Evolutionary conservation across 1,140 invertebrate genomes (phyloP), one percentile per base, ranked within the genome.

Genomic region (Littorina saxatilis): DNA sequence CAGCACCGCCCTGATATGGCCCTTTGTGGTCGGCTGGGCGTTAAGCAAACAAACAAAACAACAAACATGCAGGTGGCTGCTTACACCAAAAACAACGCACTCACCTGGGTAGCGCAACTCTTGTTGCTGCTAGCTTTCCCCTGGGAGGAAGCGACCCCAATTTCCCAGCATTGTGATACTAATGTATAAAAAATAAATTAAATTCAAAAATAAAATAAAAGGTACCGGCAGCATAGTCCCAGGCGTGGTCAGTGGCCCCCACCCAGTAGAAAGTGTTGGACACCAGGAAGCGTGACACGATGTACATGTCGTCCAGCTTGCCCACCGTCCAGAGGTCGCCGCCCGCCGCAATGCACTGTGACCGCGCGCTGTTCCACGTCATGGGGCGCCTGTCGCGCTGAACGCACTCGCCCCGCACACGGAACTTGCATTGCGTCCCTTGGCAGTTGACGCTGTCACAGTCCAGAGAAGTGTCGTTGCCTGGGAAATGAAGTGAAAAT

Each of bases 321-420:
- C 32, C 75, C 43, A 78, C 43, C 17, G 47, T 40, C 66, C 76
- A 68, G 2, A 82, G 55, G 75, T 82, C 81, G n/a, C 81, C 81
- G 0, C 81, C 81, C 23, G 29, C 7, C 20, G 40, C 37, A 2
- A 55, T 13, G 68, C 81, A 82, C 20, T 70, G 72, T 13, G 81
- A 40, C 29, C 81, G 55, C 9, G 81, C 81, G 20, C 40, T n/a
- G 35, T 58, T 29, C 81, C 81, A 82, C 13, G 74, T 82, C 43
- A 78, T 17, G n/a, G 29, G 63, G 47, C 43, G 73, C 4, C 43
- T 43, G 73, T 75, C 73, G 2, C 73, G 5, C 47, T 52, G 73
- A 52, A 82, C 75, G 52, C 81, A 82, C 29, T 82, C 29, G 40
- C 66, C 80, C 17, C 68, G 55, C 1, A 58, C 50, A 0, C 73